Base-by-base conservation (phyloP, 2,797 vertebrate genomes). In the Gambelia wislizenii region DNA sequence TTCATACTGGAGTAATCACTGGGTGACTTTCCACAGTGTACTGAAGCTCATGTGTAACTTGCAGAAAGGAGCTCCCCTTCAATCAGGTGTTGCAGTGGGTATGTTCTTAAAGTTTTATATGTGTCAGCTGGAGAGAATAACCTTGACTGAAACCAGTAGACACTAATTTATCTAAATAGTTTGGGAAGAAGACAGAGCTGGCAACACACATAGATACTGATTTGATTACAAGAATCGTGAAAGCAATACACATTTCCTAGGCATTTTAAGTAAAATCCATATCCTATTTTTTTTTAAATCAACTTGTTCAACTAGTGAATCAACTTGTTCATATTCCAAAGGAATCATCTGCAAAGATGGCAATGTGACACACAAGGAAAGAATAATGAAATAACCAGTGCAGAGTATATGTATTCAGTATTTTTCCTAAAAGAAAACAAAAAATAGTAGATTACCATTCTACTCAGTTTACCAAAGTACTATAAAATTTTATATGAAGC, bases 391-490 rank as follows among this genome's bases (percentile, higher is more conserved):
- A 59, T 47, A n/a, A 22, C 33, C 84, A 77, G 61, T 77, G 30
- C 27, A 2, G 56, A 42, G 18, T 49, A 64, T 84, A 74, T 89
- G 49, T 59, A 61, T 39, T 88, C 0, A 83, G 12, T 27, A 6
- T 18, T 33, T 47, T 81, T 25, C 7, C 10, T 13, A 13, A 44
- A 59, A 1, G 80, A 36, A 12, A 84, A 39, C 85, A 33, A 47
- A 82, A 30, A 0, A 20, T 30, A 33, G 44, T n/a, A n/a, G n/a
- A 92, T 86, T 82, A 90, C 20, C 88, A 72, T 87, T 89, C 75
- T 70, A 87, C n/a, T 82, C 77, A 91, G 16, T 70, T 70, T 87
- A 93, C 86, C 42, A 86, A 67, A 83, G 36, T 87, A 92, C 52
- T 4, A 59, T 52, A 87, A 39, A 64, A 20, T 25, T 87, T 86